Evolutionary conservation across 2,888 invertebrate species (phyloP).

Genomic region (Dinocampus coccinellae): DNA sequence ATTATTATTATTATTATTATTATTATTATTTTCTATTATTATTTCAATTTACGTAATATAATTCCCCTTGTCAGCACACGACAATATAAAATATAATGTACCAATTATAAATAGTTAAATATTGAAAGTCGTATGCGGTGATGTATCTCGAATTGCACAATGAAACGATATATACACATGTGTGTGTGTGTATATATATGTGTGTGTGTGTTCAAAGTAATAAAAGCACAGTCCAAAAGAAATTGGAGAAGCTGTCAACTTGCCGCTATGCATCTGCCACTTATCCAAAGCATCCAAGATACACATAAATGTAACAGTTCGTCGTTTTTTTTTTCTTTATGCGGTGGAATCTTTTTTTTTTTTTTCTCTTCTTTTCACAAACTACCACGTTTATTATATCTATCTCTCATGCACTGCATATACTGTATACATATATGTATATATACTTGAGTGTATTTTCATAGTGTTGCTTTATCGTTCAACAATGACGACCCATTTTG

Average conservation of each 20-base stretch:
- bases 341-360: no score
- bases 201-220: background rate
- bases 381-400: no score
- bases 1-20: no score
- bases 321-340: conserved; percentile 46
- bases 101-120: conserved; percentile 10
- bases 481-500: conserved; percentile 67
- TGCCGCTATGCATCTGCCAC: conserved; percentile 67
- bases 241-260: conserved; percentile 67
- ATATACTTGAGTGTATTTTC: background rate
- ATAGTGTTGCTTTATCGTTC: conserved; percentile 23
- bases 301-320: conserved; percentile 60
- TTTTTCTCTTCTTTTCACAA: no score
- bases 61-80: background rate
- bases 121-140: conserved; percentile 19
- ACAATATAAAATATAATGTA: background rate
- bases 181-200: background rate
- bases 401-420: no score
- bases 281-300: conserved; percentile 57
- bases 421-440: no score
- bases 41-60: background rate
- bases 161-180: conserved; percentile 7
- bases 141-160: conserved; percentile 29
- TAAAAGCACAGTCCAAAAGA: conserved; percentile 44
- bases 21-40: background rate